phyloP scores from a whole-genome alignment of 2,797 vertebrate genomes.

The Ciconia nigra region DNA sequence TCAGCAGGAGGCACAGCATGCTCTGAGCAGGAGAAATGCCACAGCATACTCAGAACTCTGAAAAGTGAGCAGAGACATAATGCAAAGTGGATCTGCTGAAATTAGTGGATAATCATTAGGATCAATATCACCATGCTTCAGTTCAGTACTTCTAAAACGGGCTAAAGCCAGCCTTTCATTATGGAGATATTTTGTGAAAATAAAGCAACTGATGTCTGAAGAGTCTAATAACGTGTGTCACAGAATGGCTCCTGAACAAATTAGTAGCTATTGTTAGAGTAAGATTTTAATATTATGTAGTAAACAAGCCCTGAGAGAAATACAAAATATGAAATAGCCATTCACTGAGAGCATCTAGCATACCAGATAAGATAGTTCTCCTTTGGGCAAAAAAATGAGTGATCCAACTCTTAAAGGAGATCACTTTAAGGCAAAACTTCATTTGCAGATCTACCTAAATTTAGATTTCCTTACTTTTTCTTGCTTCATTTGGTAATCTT shows the following conservation, averaged over 20 bases:
- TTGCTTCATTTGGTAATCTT: background rate
- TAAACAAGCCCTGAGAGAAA: constrained; percentile 3
- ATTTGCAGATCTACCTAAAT: background rate
- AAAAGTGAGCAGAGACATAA: background rate
- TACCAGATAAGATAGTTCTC: background rate
- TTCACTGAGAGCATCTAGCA: background rate
- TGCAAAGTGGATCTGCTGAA: background rate
- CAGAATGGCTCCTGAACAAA: background rate
- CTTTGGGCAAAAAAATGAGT: background rate
- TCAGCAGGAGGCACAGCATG: background rate
- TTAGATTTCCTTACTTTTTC: background rate
- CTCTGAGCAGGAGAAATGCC: background rate
- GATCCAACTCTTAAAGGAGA: background rate
- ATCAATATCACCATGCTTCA: background rate
- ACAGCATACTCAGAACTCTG: background rate
- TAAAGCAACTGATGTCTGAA: background rate
- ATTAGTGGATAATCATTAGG: background rate
- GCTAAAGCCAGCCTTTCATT: background rate
- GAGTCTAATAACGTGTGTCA: background rate
- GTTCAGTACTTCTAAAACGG: background rate
- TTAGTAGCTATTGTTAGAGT: background rate
- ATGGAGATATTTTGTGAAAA: background rate
- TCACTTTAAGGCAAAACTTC: background rate
- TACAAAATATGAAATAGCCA: background rate
- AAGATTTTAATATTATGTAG: background rate